A percentile compares a stretch with the other conserved stretches of the same genome.
These are phyloP conservation scores for Euplexia lucipara DNA, from an alignment of 2,888 invertebrate species.

Conservation along the genomic window DNA sequence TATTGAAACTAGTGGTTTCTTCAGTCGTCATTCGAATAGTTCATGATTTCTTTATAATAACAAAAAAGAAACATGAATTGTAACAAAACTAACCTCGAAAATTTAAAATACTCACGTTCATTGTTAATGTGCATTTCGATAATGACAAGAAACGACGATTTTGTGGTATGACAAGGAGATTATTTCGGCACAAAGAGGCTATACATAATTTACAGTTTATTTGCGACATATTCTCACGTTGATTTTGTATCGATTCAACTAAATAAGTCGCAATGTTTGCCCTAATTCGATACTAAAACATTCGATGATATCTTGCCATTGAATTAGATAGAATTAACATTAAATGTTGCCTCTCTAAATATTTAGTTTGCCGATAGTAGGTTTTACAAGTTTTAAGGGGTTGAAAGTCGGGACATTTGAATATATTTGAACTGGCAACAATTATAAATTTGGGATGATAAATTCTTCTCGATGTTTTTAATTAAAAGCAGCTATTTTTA, in stretches of 20 bases:
- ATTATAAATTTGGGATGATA: not conserved
- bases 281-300: slow-evolving; percentile 57
- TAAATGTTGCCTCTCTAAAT: slow-evolving; percentile 66
- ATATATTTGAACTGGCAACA: slow-evolving; percentile 26
- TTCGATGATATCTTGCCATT: slow-evolving; percentile 78
- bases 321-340: slow-evolving; percentile 65
- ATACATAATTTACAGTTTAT: slow-evolving; percentile 33
- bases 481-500: slow-evolving; percentile 48
- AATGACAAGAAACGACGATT: slow-evolving; percentile 57
- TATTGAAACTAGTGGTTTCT: slow-evolving; percentile 62
- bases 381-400: slow-evolving; percentile 32
- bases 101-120: slow-evolving; percentile 64
- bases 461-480: slow-evolving; percentile 10
- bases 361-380: slow-evolving; percentile 42
- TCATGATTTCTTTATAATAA: slow-evolving; percentile 28
- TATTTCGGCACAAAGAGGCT: slow-evolving; percentile 51
- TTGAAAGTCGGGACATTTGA: slow-evolving; percentile 7
- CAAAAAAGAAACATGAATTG: slow-evolving; percentile 21
- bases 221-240: slow-evolving; percentile 4
- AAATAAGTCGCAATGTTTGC: slow-evolving; percentile 3
- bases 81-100: slow-evolving; percentile 57
- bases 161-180: slow-evolving; percentile 27
- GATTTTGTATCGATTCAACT: slow-evolving; percentile 25
- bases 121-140: slow-evolving; percentile 64
- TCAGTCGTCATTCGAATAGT: slow-evolving; percentile 61